phyloP scores from a whole-genome alignment of 1,140 invertebrate species.

The Hypothenemus hampei region DNA sequence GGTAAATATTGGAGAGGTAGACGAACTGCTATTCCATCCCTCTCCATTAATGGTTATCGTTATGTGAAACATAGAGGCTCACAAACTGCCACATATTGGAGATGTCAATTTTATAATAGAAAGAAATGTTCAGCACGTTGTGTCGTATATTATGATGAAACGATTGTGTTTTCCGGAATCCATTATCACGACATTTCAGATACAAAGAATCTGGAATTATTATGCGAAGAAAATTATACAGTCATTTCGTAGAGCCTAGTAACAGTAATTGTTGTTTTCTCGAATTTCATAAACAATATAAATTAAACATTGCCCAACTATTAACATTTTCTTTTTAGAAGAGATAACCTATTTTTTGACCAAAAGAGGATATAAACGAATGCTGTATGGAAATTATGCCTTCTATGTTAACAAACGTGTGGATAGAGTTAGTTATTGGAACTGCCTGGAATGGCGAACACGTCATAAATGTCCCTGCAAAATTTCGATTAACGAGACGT shows the following conservation, averaged over 20 bases:
- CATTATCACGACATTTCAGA: slow-evolving; percentile 27
- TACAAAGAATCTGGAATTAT: too few relatives aligned
- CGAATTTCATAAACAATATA: too few relatives aligned
- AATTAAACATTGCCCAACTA: too few relatives aligned
- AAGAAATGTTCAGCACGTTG: slow-evolving; percentile 35
- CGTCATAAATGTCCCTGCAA: slow-evolving; percentile 4
- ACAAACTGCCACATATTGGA: slow-evolving; percentile 37
- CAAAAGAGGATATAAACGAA: slow-evolving; percentile 11
- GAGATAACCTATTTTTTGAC: slow-evolving; percentile 12
- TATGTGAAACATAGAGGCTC: slow-evolving; percentile 38
- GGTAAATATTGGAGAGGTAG: slow-evolving; percentile 35
- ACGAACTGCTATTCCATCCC: slow-evolving; percentile 24
- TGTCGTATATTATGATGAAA: slow-evolving; percentile 33
- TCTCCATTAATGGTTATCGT: slow-evolving; percentile 33
- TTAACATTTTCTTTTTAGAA: slow-evolving; percentile 11
- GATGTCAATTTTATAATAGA: slow-evolving; percentile 37
- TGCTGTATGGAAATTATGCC: slow-evolving; percentile 13
- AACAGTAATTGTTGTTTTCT: too few relatives aligned
- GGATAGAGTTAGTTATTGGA: slow-evolving; percentile 4
- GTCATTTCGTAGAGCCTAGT: too few relatives aligned
- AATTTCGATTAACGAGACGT: slow-evolving; percentile 7
- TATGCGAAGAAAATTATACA: too few relatives aligned
- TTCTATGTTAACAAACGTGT: neutral
- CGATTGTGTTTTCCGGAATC: slow-evolving; percentile 29
- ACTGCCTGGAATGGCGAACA: neutral